Base-by-base conservation (phyloP, 2,113 vertebrate genomes). In the Riparia riparia region DNA sequence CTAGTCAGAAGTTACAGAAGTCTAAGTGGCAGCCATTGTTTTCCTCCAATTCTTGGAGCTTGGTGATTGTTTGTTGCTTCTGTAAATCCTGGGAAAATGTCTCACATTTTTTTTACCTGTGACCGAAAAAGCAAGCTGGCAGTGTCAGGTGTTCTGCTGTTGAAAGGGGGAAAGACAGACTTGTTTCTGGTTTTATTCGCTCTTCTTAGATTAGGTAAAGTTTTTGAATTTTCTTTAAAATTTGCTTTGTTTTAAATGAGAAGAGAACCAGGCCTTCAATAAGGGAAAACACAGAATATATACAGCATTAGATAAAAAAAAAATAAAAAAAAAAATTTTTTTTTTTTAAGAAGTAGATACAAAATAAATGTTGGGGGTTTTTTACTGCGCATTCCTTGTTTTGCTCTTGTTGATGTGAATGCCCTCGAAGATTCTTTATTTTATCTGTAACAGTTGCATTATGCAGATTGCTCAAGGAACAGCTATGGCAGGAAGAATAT, bases 351-450 rank as follows among this genome's bases (percentile, higher is more conserved):
- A 37, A 8, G 16, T 18, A 54, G 26, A 51, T 26, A 66, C 7
- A 53, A 79, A 79, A 57, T 39, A 42, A 66, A 34, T 3, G 0
- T 10, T 15, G 7, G 10, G 7, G 10, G 1, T 0, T 24, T 89
- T 86, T 77, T 63, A 0, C 31, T 53, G 2, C 10, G 0, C 82
- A 15, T 54, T 79, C 21, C 26, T 41, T 86, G 25, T 54, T n/a
- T 71, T 73, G 15, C 16, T 84, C 5, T 64, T 88, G 49, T 14
- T 82, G 49, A 54, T 64, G 32, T 69, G 50, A 72, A 77, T 68
- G 20, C 25, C 34, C 22, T 51, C 56, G 26, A 51, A 64, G 18
- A 37, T 72, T 31, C 14, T 31, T 31, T 61, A 13, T 14, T 82
- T 85, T 57, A 69, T 74, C 74, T 86, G 20, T 71, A 78, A 58